phyloP scores from a whole-genome alignment of 2,797 vertebrate genomes.

The Arctocebus calabarensis region DNA sequence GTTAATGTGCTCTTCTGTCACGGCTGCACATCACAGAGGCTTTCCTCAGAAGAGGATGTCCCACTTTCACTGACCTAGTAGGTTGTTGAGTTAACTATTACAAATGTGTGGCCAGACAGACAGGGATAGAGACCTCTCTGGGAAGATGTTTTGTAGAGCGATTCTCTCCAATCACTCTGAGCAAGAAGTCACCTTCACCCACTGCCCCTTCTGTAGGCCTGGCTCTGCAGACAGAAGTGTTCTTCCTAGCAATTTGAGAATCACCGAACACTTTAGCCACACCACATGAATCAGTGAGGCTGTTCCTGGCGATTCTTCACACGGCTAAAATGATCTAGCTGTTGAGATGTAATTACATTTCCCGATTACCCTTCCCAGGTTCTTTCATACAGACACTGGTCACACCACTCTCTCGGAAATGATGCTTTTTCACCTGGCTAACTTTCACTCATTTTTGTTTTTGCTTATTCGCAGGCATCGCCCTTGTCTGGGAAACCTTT shows the following conservation, averaged over 20 bases:
- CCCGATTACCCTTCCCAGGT: background rate
- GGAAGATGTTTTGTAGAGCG: constrained; percentile 37
- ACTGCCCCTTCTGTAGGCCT: background rate
- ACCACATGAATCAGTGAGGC: background rate
- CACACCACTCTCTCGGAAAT: background rate
- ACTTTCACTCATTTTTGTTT: background rate
- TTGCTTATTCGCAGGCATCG: background rate
- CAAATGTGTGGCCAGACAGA: constrained; percentile 29
- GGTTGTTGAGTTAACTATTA: constrained; percentile 39
- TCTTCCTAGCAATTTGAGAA: background rate
- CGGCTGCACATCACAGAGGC: background rate
- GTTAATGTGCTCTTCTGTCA: constrained; percentile 63
- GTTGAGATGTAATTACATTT: background rate
- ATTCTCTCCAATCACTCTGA: background rate
- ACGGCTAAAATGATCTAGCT: background rate
- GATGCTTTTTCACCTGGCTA: background rate
- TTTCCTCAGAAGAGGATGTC: constrained; percentile 47
- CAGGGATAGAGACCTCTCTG: constrained; percentile 9
- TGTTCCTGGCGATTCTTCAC: background rate
- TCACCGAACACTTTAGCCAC: background rate
- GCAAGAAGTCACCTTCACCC: background rate
- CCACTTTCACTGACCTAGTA: constrained; percentile 63
- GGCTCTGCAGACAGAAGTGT: constrained; percentile 9
- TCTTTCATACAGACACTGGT: background rate
- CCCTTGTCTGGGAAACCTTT: background rate